Conservation (phyloP, 1,140 invertebrate genomes). For the Mylabris phalerata region DNA sequence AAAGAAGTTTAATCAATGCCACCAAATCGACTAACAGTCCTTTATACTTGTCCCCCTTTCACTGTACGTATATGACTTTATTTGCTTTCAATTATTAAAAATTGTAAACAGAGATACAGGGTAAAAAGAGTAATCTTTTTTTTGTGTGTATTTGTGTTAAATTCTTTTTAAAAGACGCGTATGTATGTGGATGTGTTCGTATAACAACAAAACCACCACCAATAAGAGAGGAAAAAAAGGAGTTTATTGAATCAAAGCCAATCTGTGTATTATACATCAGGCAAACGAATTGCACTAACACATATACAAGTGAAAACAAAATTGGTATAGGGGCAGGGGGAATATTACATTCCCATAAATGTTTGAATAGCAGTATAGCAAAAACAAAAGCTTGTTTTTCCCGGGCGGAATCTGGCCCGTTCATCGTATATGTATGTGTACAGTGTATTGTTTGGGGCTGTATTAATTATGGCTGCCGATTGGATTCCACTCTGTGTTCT, state of each 20-base stretch:
- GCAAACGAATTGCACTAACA: conserved; percentile 2
- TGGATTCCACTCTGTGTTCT: conserved; percentile 34
- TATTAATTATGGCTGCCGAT: conserved; percentile 36
- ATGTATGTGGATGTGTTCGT: not conserved
- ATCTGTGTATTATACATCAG: not conserved
- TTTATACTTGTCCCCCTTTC: too few relatives aligned
- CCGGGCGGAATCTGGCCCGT: conserved; percentile 17
- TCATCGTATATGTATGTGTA: conserved; percentile 2
- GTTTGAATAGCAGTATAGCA: conserved; percentile 17
- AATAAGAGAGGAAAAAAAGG: not conserved
- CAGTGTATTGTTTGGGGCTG: conserved; percentile 21
- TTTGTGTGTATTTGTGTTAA: too few relatives aligned
- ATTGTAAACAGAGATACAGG: too few relatives aligned
- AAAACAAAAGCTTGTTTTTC: conserved; percentile 27
- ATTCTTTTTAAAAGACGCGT: too few relatives aligned
- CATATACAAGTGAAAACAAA: not conserved
- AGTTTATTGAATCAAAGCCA: not conserved
- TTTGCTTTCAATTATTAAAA: too few relatives aligned
- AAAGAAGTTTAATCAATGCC: too few relatives aligned
- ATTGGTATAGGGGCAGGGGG: not conserved
- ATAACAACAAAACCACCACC: not conserved
- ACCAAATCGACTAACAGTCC: too few relatives aligned
- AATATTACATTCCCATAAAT: conserved; percentile 25
- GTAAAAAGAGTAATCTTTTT: too few relatives aligned
- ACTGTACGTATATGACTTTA: too few relatives aligned